These are phyloP conservation scores for Pecten maximus DNA, from an alignment of 2,888 invertebrate genomes.

Conservation along the genomic window DNA sequence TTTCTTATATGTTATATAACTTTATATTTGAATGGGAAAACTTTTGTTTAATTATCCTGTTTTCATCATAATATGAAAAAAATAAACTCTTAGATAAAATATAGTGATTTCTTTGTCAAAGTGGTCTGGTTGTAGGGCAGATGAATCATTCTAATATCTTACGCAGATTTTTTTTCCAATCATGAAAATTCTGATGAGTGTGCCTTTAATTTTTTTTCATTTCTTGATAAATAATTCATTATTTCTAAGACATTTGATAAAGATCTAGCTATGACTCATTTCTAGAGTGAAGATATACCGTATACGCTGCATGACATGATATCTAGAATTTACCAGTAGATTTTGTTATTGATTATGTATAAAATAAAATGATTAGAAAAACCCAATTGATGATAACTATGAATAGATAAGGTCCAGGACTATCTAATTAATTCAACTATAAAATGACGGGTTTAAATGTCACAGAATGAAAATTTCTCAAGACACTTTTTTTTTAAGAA, in stretches of 20 bases:
- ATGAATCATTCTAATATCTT: too few relatives aligned
- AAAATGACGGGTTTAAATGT: neutral
- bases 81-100: too few relatives aligned
- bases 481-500: neutral
- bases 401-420: neutral
- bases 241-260: neutral
- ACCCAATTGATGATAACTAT: neutral
- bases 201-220: neutral
- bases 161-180: too few relatives aligned
- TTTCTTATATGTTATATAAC: too few relatives aligned
- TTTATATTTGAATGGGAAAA: too few relatives aligned
- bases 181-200: neutral
- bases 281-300: neutral
- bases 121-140: too few relatives aligned
- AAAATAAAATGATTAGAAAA: neutral
- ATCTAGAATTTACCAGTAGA: neutral
- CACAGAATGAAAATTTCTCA: slow-evolving; percentile 24
- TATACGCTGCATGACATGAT: neutral
- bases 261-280: neutral
- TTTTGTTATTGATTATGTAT: neutral
- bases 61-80: too few relatives aligned
- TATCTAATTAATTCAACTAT: neutral
- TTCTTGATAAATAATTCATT: neutral
- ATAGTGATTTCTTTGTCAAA: too few relatives aligned
- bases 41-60: too few relatives aligned